phyloP scores from a whole-genome alignment of 2,113 vertebrate genomes.

The Furnarius figulus region DNA sequence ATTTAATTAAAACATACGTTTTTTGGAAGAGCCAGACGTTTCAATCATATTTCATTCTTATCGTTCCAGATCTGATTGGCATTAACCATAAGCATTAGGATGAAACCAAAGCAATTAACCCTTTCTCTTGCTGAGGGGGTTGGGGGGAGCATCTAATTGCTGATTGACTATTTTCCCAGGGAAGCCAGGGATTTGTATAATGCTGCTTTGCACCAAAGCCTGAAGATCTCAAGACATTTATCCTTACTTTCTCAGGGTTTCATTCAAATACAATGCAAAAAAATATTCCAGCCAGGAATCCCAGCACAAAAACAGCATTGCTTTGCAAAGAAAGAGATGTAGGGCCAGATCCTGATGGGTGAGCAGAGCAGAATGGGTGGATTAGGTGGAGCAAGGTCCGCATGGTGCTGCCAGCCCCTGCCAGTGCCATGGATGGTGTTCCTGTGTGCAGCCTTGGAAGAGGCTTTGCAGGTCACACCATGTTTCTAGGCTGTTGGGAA shows the following conservation, averaged over 20 bases:
- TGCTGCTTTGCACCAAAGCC: not conserved
- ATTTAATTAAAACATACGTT: slow-evolving; percentile 54
- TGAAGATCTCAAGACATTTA: not conserved
- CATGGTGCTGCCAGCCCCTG: not conserved
- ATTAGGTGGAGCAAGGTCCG: not conserved
- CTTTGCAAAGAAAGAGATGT: fast-evolving
- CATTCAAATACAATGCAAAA: not conserved
- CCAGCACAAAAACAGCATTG: not conserved
- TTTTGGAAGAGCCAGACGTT: slow-evolving; percentile 23
- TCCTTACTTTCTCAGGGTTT: not conserved
- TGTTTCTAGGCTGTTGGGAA: not conserved
- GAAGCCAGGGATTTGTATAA: not conserved
- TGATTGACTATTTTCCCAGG: not conserved
- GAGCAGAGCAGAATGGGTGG: too few species aligned
- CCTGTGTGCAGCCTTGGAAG: not conserved
- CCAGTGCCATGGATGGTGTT: fast-evolving
- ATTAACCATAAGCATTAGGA: not conserved
- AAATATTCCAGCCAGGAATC: not conserved
- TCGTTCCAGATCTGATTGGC: slow-evolving; percentile 3
- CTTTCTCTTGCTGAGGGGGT: not conserved
- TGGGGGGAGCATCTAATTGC: not conserved
- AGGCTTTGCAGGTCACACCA: not conserved
- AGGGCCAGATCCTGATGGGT: not conserved
- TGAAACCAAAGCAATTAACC: slow-evolving; percentile 56
- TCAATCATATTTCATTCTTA: slow-evolving; percentile 45